Evolutionary conservation across 2,888 invertebrate species (phyloP).

Genomic region (Drosophila falleni): DNA sequence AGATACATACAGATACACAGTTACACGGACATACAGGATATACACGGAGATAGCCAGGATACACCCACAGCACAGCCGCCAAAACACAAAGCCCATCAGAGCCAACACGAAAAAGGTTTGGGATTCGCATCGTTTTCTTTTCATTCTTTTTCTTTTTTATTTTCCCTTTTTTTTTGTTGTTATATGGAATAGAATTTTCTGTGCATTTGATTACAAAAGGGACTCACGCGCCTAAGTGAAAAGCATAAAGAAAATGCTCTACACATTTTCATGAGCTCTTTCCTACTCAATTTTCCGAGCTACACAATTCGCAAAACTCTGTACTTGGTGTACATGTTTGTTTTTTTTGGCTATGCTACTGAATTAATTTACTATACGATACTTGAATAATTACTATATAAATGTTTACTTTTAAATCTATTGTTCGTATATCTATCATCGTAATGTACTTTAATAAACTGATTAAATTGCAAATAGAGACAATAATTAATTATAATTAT

Average conservation of each 20-base stretch:
- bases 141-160: slow-evolving; percentile 9
- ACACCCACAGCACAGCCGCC: slow-evolving; percentile 52
- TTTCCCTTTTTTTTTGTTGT: slow-evolving; percentile 14
- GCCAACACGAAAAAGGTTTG: slow-evolving; percentile 78
- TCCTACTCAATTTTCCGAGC: slow-evolving; percentile 12
- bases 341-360: not conserved
- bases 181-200: slow-evolving; percentile 75
- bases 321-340: not conserved
- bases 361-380: not conserved
- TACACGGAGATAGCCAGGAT: slow-evolving; percentile 43
- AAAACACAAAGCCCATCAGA: slow-evolving; percentile 75
- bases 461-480: slow-evolving; percentile 15
- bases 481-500: slow-evolving; percentile 17
- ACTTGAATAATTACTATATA: not conserved
- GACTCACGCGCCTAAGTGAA: slow-evolving; percentile 76
- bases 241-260: slow-evolving; percentile 60
- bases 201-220: slow-evolving; percentile 79
- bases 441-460: slow-evolving; percentile 11
- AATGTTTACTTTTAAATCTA: not conserved
- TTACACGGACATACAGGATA: slow-evolving; percentile 23
- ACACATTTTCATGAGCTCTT: slow-evolving; percentile 43
- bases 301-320: slow-evolving; percentile 2
- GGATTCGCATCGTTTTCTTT: slow-evolving; percentile 47
- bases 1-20: slow-evolving; percentile 22
- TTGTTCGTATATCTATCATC: not conserved